phyloP scores from a whole-genome alignment of 2,113 vertebrate species.

The Microtus ochrogaster region DNA sequence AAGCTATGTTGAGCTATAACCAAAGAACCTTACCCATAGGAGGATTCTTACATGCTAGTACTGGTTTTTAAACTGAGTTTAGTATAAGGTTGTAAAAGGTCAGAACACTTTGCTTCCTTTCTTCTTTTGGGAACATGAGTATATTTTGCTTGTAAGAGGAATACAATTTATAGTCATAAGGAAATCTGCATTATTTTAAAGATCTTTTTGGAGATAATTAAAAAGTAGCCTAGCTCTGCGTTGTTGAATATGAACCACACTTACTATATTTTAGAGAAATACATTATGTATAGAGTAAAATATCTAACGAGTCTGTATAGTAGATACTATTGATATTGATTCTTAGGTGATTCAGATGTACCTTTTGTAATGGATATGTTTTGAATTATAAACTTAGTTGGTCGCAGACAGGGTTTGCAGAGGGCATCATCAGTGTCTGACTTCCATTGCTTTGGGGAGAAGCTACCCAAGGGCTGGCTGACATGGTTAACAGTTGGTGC shows the following conservation, averaged over 20 bases:
- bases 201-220: neutral
- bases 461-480: neutral
- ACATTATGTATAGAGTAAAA: neutral
- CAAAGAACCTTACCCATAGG: neutral
- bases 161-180: neutral
- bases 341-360: neutral
- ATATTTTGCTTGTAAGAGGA: constrained; percentile 17
- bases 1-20: neutral
- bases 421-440: neutral
- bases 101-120: neutral
- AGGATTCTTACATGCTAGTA: constrained; percentile 5
- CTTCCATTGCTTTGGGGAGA: neutral
- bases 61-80: constrained; percentile 22
- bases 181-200: neutral
- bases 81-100: neutral
- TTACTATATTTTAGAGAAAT: neutral
- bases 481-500: neutral
- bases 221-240: neutral
- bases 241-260: neutral
- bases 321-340: neutral
- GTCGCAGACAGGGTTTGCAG: neutral
- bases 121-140: neutral
- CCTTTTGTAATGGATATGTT: neutral
- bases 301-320: neutral
- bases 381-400: constrained; percentile 1